A percentile compares a stretch with the other conserved stretches of the same genome.
Evolutionary conservation across 2,888 invertebrate species (phyloP).

Genomic region (Pardosa pseudoannulata): DNA sequence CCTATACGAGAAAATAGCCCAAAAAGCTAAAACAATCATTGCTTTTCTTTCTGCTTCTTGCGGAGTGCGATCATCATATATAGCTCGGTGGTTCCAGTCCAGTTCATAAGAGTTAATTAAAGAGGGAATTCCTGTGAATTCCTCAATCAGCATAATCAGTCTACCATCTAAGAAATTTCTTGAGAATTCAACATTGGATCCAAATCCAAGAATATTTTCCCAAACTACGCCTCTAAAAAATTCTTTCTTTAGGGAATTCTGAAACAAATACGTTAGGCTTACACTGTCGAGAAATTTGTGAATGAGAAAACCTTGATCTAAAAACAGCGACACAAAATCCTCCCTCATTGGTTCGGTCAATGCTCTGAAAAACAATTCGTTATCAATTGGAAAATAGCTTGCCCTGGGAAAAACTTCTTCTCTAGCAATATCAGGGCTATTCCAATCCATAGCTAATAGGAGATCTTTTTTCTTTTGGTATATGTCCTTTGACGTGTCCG

Average conservation of each 20-base stretch:
- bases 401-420: conserved; percentile 76
- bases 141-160: conserved; percentile 74
- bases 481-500: neutral
- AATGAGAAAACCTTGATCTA: conserved; percentile 77
- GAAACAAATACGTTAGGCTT: conserved; percentile 75
- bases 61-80: conserved; percentile 68
- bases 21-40: conserved; percentile 73
- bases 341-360: conserved; percentile 77
- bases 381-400: conserved; percentile 74
- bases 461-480: conserved; percentile 76
- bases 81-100: conserved; percentile 75
- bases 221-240: conserved; percentile 77
- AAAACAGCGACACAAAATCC: conserved; percentile 77
- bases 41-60: conserved; percentile 74
- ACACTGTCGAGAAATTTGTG: conserved; percentile 76
- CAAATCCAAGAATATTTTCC: conserved; percentile 76
- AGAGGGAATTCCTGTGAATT: conserved; percentile 76
- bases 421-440: conserved; percentile 77
- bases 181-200: conserved; percentile 59
- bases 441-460: conserved; percentile 78
- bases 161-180: conserved; percentile 74
- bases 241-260: conserved; percentile 76
- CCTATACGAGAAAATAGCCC: conserved; percentile 75
- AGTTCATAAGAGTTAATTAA: conserved; percentile 76
- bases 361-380: conserved; percentile 77